These are phyloP conservation scores for Malacosoma neustria DNA, from an alignment of 2,888 invertebrate genomes.

Conservation along the genomic window DNA sequence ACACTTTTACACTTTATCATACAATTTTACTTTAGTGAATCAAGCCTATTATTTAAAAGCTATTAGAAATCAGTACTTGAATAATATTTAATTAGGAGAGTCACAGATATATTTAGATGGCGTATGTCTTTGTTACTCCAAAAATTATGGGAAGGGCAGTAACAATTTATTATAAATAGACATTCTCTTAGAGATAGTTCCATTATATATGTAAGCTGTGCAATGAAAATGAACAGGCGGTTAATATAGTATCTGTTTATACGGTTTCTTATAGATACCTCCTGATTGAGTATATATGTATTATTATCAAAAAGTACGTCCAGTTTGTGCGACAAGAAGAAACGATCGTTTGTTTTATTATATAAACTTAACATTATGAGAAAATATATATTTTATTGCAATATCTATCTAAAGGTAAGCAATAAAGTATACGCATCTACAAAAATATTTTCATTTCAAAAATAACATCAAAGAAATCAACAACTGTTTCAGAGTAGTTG, in stretches of 20 bases:
- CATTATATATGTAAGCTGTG: constrained; percentile 16
- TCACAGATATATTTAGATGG: no score
- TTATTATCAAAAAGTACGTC: constrained; percentile 21
- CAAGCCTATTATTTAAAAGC: no score
- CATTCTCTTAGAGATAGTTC: constrained; percentile 21
- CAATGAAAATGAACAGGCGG: constrained; percentile 23
- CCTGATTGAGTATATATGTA: constrained; percentile 8
- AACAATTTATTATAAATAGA: no score
- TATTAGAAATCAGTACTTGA: no score
- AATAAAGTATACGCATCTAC: constrained; percentile 66
- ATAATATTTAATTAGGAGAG: no score
- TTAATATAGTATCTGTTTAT: neutral
- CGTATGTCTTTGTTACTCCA: no score
- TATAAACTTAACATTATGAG: constrained; percentile 63
- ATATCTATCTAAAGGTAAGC: constrained; percentile 67
- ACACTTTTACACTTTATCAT: no score
- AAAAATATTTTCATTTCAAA: constrained; percentile 71
- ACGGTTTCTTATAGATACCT: neutral
- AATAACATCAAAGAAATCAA: constrained; percentile 40
- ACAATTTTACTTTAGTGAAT: no score
- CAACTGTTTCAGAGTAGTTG: constrained; percentile 15
- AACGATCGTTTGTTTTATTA: constrained; percentile 41
- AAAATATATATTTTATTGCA: constrained; percentile 58
- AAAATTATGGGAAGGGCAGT: no score
- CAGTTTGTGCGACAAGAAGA: constrained; percentile 47